These are phyloP conservation scores for Pristionchus maxplancki DNA, from an alignment of 2,888 invertebrate species.

Conservation along the genomic window DNA sequence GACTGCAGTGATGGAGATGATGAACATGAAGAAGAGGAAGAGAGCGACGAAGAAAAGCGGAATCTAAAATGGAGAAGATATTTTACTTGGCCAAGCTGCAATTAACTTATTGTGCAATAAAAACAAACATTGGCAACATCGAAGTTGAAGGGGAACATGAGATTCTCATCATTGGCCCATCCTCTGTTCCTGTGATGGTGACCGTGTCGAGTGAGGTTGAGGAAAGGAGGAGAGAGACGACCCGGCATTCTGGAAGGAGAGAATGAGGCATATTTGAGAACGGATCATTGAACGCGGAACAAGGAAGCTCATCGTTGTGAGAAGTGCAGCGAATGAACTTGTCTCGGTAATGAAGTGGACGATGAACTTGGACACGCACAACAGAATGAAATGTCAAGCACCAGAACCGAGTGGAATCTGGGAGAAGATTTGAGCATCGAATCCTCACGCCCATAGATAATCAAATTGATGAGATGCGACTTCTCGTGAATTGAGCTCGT, in stretches of 20 bases:
- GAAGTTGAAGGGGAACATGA: conserved; percentile 12
- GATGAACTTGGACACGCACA: neutral
- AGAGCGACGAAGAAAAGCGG: neutral
- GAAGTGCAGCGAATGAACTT: neutral
- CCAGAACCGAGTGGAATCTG: neutral
- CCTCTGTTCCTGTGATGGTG: neutral
- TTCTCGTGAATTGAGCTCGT: conserved; percentile 24
- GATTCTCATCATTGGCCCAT: neutral
- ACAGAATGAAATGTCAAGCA: neutral
- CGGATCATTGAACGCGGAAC: neutral
- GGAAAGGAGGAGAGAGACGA: conserved; percentile 27
- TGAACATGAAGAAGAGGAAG: conserved; percentile 36
- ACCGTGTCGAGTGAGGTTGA: conserved; percentile 38
- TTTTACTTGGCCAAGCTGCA: neutral
- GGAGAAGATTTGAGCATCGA: neutral
- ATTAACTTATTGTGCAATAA: neutral
- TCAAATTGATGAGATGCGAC: neutral
- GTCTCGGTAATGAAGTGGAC: neutral
- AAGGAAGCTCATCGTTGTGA: neutral
- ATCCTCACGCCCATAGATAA: neutral
- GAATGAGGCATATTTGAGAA: neutral
- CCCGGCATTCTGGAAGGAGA: conserved; percentile 32
- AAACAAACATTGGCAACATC: neutral
- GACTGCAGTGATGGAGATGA: conserved; percentile 2
- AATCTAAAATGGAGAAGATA: neutral